These are phyloP conservation scores for Bradypodion pumilum DNA, from an alignment of 2,797 vertebrate species.

Conservation along the genomic window DNA sequence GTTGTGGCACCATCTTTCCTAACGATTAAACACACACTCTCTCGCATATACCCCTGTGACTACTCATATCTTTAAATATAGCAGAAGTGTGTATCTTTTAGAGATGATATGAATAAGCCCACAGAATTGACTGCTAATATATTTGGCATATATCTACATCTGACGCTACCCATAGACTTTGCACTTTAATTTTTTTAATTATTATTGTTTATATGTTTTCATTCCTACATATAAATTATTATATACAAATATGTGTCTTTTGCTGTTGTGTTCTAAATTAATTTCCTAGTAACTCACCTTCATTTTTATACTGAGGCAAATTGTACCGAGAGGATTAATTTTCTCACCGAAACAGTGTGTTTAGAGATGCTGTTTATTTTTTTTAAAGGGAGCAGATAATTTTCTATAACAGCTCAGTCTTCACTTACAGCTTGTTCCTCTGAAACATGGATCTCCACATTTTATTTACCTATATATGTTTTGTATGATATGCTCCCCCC, in stretches of 20 bases:
- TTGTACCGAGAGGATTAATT: neutral
- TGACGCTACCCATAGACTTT: neutral
- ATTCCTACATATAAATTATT: neutral
- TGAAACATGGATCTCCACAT: constrained; percentile 14
- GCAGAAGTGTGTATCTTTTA: neutral
- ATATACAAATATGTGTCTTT: neutral
- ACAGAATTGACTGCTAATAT: neutral
- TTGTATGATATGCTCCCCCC: neutral
- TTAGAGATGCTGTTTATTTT: neutral
- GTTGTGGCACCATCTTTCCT: too few species aligned
- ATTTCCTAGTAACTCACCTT: neutral
- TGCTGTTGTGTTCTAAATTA: neutral
- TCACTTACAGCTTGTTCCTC: neutral
- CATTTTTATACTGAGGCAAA: neutral
- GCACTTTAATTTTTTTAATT: neutral
- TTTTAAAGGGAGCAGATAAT: neutral
- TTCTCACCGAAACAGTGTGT: neutral
- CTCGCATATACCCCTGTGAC: too few species aligned
- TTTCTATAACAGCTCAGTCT: neutral
- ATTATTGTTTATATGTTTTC: neutral
- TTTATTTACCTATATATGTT: neutral
- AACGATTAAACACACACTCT: too few species aligned
- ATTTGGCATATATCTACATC: neutral
- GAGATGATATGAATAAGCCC: neutral
- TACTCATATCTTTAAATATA: neutral